Conservation (phyloP, 2,888 invertebrate species). For the Ennomos quercinarius region DNA sequence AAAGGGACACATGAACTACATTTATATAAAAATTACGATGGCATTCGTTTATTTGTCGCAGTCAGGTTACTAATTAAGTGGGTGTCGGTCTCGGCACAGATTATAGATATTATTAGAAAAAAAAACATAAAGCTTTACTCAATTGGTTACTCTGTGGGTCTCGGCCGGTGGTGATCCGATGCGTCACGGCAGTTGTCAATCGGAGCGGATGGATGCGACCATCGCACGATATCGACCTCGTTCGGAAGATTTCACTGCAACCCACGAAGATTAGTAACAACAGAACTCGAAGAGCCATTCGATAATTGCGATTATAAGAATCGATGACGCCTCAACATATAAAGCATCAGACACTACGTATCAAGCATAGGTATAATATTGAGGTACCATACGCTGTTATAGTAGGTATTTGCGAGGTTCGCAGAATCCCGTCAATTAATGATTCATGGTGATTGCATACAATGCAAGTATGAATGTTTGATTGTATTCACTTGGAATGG, state of each 20-base stretch:
- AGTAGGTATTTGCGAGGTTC: no score
- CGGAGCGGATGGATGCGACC: conserved; percentile 73
- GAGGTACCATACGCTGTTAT: no score
- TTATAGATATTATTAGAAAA: no score
- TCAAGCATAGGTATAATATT: no score
- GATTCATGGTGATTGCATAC: conserved; percentile 2
- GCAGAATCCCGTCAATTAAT: neutral
- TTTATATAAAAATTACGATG: neutral
- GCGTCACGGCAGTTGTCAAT: conserved; percentile 78
- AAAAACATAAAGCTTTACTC: no score
- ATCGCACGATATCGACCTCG: conserved; percentile 73
- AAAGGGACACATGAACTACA: neutral
- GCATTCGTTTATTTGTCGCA: conserved; percentile 3
- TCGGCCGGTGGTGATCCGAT: conserved; percentile 50
- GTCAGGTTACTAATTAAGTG: conserved; percentile 10
- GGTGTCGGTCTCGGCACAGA: conserved; percentile 22
- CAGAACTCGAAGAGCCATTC: conserved; percentile 10
- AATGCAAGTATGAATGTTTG: neutral
- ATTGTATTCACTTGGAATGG: no score
- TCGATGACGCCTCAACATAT: no score
- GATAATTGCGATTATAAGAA: no score
- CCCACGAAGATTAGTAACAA: conserved; percentile 43
- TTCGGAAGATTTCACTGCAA: conserved; percentile 59
- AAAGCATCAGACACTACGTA: no score
- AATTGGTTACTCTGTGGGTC: no score